Percentiles rank a stretch among this genome's conserved stretches.
These are phyloP conservation scores for Scolopax rusticola DNA, from an alignment of 2,797 vertebrate species.

Conservation along the genomic window DNA sequence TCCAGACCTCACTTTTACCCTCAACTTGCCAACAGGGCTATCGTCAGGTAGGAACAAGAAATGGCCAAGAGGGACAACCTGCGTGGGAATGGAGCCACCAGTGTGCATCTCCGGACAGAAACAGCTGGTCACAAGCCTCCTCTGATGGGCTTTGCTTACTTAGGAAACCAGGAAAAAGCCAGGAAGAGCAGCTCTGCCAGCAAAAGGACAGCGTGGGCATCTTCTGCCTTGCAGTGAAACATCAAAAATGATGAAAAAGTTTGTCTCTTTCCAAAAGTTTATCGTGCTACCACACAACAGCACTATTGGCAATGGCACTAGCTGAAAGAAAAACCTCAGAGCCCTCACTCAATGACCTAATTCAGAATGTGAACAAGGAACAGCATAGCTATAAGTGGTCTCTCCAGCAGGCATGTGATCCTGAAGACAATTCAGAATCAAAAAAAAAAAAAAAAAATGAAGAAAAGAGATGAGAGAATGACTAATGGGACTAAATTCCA, in stretches of 20 bases:
- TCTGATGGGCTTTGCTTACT: background rate
- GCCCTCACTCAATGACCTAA: background rate
- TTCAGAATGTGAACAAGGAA: background rate
- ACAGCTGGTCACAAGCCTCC: background rate
- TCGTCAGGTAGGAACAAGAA: background rate
- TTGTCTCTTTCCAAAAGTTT: background rate
- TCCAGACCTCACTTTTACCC: background rate
- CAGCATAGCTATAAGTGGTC: background rate
- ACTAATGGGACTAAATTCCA: background rate
- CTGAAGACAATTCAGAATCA: background rate
- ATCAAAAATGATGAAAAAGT: background rate
- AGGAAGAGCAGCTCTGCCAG: background rate
- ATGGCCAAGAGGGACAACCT: background rate
- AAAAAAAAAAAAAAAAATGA: background rate
- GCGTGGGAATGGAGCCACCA: background rate
- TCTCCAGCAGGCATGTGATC: background rate
- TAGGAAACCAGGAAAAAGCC: background rate
- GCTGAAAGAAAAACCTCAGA: background rate
- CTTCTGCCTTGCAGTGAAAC: background rate
- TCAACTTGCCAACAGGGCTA: background rate
- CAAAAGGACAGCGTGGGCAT: background rate
- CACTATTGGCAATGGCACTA: background rate
- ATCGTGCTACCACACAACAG: fast-evolving
- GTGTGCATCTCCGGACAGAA: background rate
- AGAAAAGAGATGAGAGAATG: background rate